A percentile compares a stretch with the other conserved stretches of the same genome.
These are phyloP conservation scores for Sminthopsis crassicaudata DNA, from an alignment of 2,113 vertebrate species.

Conservation along the genomic window DNA sequence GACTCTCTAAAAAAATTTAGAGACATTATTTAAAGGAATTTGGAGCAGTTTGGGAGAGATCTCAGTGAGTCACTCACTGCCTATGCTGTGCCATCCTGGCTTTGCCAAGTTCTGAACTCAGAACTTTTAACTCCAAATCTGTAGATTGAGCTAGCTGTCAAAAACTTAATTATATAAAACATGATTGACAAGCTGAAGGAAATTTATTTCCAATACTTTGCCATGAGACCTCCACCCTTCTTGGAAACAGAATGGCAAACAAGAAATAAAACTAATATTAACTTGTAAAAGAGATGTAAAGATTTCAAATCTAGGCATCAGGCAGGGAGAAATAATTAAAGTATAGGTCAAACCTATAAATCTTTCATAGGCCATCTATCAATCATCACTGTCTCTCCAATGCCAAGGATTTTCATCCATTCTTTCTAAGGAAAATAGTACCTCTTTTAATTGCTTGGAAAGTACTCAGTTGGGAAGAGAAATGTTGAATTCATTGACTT, in stretches of 20 bases:
- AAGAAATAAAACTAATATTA: not conserved
- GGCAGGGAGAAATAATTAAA: not conserved
- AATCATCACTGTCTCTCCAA: not conserved
- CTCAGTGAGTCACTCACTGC: too few species aligned
- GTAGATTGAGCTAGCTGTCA: not conserved
- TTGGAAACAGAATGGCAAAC: not conserved
- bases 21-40: too few species aligned
- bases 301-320: not conserved
- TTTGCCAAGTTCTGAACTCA: not conserved
- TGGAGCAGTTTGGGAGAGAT: too few species aligned
- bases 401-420: not conserved
- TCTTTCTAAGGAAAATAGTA: not conserved
- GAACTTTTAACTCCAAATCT: not conserved
- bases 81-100: too few species aligned
- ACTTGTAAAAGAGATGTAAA: not conserved
- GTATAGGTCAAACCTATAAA: not conserved
- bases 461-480: not conserved
- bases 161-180: not conserved
- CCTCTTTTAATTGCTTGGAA: not conserved
- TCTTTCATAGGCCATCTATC: not conserved
- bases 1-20: too few species aligned
- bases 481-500: not conserved
- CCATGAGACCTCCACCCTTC: not conserved
- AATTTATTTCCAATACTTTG: not conserved
- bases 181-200: not conserved